Evolutionary conservation across 1,140 invertebrate species (phyloP).

Genomic region (Panagrolaimus sp.): DNA sequence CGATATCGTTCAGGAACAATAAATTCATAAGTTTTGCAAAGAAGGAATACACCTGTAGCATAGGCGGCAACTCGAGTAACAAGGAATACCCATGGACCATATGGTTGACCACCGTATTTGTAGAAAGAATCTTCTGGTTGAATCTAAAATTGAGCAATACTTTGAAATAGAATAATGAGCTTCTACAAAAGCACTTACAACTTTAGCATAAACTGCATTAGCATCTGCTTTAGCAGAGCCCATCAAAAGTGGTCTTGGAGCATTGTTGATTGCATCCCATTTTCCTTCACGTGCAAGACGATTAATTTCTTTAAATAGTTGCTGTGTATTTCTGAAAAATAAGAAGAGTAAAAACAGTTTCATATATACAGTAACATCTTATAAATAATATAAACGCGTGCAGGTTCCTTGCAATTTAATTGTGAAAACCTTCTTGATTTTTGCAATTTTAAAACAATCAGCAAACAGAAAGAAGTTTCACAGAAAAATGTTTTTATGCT

Average conservation of each 20-base stretch:
- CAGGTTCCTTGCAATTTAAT: no score
- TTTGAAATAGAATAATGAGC: not conserved
- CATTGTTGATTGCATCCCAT: constrained; percentile 12
- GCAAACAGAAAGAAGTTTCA: no score
- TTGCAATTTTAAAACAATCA: no score
- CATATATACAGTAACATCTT: no score
- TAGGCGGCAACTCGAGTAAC: not conserved
- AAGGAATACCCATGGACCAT: not conserved
- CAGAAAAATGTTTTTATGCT: no score
- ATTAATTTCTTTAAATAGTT: not conserved
- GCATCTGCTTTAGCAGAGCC: not conserved
- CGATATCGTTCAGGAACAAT: constrained; percentile 12
- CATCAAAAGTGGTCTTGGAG: not conserved
- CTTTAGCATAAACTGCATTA: not conserved
- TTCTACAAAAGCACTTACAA: constrained; percentile 1
- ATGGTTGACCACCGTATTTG: constrained; percentile 10
- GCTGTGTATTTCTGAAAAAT: not conserved
- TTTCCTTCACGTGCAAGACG: constrained; percentile 1
- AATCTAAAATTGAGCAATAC: not conserved
- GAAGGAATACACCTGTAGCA: not conserved
- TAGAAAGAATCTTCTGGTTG: constrained; percentile 9
- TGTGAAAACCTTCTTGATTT: no score
- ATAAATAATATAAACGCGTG: no score
- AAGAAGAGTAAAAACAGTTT: not conserved
- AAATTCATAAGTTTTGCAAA: constrained; percentile 12